A percentile compares a stretch with the other conserved stretches of the same genome.
Evolutionary conservation across 2,113 vertebrate species (phyloP).

Genomic region (Stercorarius parasiticus): DNA sequence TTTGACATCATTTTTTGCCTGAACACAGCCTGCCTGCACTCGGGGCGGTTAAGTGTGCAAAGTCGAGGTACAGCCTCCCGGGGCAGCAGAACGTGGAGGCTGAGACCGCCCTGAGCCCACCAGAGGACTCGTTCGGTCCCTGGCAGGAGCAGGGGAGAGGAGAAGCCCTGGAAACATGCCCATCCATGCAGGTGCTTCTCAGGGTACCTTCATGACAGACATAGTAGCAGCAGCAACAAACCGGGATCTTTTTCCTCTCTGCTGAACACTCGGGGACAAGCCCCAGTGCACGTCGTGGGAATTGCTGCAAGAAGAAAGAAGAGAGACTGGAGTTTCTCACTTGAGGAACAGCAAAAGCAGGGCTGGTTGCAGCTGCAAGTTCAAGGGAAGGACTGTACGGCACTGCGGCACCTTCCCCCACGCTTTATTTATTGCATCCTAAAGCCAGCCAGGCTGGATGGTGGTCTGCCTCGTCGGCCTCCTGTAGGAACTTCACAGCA

Average conservation of each 20-base stretch:
- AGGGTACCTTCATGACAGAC: accelerated
- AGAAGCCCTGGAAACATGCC: not conserved
- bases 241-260: not conserved
- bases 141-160: not conserved
- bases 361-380: not conserved
- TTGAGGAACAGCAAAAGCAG: not conserved
- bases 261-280: not conserved
- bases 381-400: not conserved
- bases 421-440: not conserved
- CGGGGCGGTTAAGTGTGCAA: not conserved
- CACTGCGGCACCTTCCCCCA: not conserved
- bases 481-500: not conserved
- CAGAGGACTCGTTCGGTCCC: not conserved
- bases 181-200: not conserved
- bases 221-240: not conserved
- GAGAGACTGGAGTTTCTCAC: not conserved
- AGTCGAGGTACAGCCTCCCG: not conserved
- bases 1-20: slow-evolving; percentile 10
- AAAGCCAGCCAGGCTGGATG: not conserved
- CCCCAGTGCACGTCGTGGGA: accelerated
- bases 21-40: not conserved
- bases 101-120: accelerated
- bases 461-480: not conserved
- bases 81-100: not conserved
- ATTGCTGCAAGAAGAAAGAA: not conserved